phyloP scores from a whole-genome alignment of 2,113 vertebrate genomes.

The Corythaeola cristata region DNA sequence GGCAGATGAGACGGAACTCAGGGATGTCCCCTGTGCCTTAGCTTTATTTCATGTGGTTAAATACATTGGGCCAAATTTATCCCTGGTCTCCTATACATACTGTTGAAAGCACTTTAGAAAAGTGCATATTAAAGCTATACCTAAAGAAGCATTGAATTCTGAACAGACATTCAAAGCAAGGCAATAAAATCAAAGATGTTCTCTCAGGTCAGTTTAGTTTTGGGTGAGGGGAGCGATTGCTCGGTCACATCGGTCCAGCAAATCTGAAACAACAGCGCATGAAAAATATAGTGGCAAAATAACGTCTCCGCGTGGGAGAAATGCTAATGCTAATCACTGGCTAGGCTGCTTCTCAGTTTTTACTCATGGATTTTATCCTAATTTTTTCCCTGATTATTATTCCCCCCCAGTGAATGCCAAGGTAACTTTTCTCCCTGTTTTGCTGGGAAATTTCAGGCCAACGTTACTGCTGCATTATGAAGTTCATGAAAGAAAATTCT shows the following conservation, averaged over 20 bases:
- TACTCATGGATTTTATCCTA: not conserved
- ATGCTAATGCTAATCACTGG: not conserved
- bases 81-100: constrained; percentile 33
- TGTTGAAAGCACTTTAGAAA: constrained; percentile 38
- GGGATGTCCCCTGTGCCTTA: not conserved
- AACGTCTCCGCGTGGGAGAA: not conserved
- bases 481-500: not conserved
- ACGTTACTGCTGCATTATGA: not conserved
- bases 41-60: not conserved
- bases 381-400: not conserved
- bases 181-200: constrained; percentile 23
- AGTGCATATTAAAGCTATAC: constrained; percentile 1
- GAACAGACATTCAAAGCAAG: not conserved
- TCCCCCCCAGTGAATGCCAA: not conserved
- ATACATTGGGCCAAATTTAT: constrained; percentile 38
- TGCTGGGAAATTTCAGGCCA: not conserved
- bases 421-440: not conserved
- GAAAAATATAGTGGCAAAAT: constrained; percentile 21
- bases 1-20: constrained; percentile 33
- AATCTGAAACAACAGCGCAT: not conserved
- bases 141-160: constrained; percentile 36
- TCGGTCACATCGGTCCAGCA: not conserved
- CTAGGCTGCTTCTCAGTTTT: not conserved
- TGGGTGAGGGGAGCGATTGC: not conserved
- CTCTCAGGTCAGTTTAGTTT: constrained; percentile 61